These are phyloP conservation scores for Drosophila putrida DNA, from an alignment of 2,888 invertebrate species.

Conservation along the genomic window DNA sequence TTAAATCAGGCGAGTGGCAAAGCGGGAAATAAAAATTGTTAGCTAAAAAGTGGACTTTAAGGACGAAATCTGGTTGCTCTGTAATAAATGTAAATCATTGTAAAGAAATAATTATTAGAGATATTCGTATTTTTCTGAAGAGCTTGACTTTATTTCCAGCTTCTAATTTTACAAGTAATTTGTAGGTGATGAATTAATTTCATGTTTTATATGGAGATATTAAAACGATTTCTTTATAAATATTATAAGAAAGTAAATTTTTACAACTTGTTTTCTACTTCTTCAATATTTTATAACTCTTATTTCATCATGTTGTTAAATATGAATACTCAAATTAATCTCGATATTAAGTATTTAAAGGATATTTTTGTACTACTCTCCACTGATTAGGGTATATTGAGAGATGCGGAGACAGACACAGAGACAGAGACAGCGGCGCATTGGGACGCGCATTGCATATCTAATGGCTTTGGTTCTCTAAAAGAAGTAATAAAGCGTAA, in stretches of 20 bases:
- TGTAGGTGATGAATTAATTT: too few relatives aligned
- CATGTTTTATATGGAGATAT: too few relatives aligned
- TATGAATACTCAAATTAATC: not conserved
- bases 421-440: conserved; percentile 35
- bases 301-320: too few relatives aligned
- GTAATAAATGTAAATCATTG: too few relatives aligned
- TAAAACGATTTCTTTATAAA: too few relatives aligned
- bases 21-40: conserved; percentile 1
- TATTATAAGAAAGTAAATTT: too few relatives aligned
- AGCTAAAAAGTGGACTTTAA: not conserved
- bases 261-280: too few relatives aligned
- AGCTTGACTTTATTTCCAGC: too few relatives aligned
- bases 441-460: conserved; percentile 66
- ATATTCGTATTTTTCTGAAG: too few relatives aligned
- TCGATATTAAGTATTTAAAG: not conserved
- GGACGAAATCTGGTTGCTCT: not conserved
- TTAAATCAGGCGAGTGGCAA: conserved; percentile 42
- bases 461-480: conserved; percentile 57
- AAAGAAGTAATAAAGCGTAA: conserved; percentile 74
- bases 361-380: not conserved
- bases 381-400: not conserved
- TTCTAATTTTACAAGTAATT: too few relatives aligned
- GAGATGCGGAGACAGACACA: conserved; percentile 7
- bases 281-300: too few relatives aligned
- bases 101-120: not conserved